phyloP scores from a whole-genome alignment of 1,140 invertebrate species.

The Ctenoplectra terminalis region DNA sequence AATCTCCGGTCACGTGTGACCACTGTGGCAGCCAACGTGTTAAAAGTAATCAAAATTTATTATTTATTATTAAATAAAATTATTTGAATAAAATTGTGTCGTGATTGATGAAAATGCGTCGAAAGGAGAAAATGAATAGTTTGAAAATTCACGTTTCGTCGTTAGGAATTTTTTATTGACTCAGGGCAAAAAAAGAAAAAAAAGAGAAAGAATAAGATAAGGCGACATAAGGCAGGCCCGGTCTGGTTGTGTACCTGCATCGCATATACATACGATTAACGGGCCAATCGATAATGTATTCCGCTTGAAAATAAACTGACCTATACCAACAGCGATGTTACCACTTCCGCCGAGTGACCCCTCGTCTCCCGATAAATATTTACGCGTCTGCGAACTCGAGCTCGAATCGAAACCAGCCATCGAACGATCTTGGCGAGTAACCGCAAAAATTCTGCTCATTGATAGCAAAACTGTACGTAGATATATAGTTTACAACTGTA shows the following conservation, averaged over 20 bases:
- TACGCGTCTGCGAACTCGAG: constrained; percentile 62
- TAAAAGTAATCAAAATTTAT: too few species aligned
- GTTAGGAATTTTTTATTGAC: neutral
- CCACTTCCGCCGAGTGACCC: constrained; percentile 77
- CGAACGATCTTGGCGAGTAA: neutral
- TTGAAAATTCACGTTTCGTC: neutral
- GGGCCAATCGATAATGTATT: constrained; percentile 73
- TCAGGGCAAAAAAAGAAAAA: neutral
- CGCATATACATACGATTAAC: constrained; percentile 57
- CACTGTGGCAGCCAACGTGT: too few species aligned
- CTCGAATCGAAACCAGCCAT: neutral
- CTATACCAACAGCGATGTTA: constrained; percentile 75
- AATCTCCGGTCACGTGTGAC: too few species aligned
- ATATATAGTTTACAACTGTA: neutral
- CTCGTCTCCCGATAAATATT: constrained; percentile 75
- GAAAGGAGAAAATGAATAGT: neutral
- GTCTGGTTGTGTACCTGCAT: neutral
- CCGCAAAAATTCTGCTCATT: constrained; percentile 10
- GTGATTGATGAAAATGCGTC: too few species aligned
- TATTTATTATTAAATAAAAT: too few species aligned
- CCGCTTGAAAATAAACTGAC: constrained; percentile 75
- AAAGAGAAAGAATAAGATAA: neutral
- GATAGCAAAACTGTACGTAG: neutral
- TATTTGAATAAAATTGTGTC: too few species aligned
- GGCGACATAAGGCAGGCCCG: neutral